Evolutionary conservation across 2,888 invertebrate species (phyloP).

Genomic region (Idaea biselata): DNA sequence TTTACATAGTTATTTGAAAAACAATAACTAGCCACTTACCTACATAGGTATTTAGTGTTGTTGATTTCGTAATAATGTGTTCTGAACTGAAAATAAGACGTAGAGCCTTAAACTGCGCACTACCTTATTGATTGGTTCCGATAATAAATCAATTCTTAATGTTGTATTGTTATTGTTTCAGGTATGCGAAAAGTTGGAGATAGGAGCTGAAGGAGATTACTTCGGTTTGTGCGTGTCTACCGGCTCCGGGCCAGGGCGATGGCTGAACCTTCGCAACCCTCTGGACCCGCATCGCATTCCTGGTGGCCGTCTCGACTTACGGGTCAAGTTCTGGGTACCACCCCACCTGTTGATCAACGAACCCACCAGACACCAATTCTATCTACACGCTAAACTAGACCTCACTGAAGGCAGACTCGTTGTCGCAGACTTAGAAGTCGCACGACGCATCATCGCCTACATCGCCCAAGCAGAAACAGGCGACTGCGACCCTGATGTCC

Average conservation of each 20-base stretch:
- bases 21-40: not conserved
- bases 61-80: too few relatives aligned
- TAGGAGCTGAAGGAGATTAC: slow-evolving; percentile 92
- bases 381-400: slow-evolving; percentile 90
- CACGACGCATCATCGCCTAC: slow-evolving; percentile 86
- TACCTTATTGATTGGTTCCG: not conserved
- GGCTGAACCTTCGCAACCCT: slow-evolving; percentile 93
- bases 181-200: slow-evolving; percentile 91
- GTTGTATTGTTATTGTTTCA: slow-evolving; percentile 59
- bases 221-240: slow-evolving; percentile 87
- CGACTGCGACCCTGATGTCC: slow-evolving; percentile 83
- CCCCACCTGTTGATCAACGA: slow-evolving; percentile 93
- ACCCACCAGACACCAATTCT: slow-evolving; percentile 92
- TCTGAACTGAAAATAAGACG: not conserved
- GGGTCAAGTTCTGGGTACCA: slow-evolving; percentile 95
- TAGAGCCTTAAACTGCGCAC: not conserved
- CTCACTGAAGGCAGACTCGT: slow-evolving; percentile 86
- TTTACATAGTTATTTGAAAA: not conserved
- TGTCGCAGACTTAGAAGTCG: slow-evolving; percentile 84
- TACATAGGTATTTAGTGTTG: too few relatives aligned
- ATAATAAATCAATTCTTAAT: not conserved
- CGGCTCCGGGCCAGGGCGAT: slow-evolving; percentile 86
- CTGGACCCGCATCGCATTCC: slow-evolving; percentile 87
- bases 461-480: slow-evolving; percentile 88
- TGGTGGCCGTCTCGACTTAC: slow-evolving; percentile 83